phyloP scores from a whole-genome alignment of 2,888 invertebrate genomes.

The Acanthosoma haemorrhoidale region DNA sequence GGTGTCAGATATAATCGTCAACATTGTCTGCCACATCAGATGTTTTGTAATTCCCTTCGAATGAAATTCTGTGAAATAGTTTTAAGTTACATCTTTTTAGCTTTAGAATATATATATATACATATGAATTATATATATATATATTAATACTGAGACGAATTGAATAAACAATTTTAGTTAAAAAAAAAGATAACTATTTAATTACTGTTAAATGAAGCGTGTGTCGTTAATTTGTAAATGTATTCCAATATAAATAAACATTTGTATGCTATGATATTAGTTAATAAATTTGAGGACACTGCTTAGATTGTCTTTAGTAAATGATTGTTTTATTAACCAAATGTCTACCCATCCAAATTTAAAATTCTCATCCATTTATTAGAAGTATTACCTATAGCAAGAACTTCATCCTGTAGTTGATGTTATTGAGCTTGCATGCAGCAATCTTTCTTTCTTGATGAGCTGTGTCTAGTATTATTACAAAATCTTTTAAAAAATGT shows the following conservation, averaged over 20 bases:
- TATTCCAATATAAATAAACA: constrained; percentile 29
- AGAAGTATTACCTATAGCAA: no score
- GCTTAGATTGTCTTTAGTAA: constrained; percentile 18
- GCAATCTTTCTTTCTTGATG: no score
- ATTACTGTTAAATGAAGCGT: constrained; percentile 19
- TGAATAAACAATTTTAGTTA: constrained; percentile 20
- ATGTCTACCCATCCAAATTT: no score
- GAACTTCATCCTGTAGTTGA: no score
- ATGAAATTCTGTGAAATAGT: constrained; percentile 20
- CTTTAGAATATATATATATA: constrained; percentile 20
- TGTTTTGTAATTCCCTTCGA: constrained; percentile 26
- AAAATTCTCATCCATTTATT: no score
- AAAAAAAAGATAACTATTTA: constrained; percentile 23
- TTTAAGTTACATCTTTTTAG: constrained; percentile 24
- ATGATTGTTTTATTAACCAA: neutral
- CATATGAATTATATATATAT: constrained; percentile 11
- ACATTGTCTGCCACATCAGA: constrained; percentile 12
- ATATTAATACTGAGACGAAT: constrained; percentile 23
- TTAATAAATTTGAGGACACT: constrained; percentile 26
- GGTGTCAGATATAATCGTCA: constrained; percentile 12
- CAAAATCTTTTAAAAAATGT: no score
- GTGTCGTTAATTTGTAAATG: constrained; percentile 32
- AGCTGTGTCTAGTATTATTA: no score
- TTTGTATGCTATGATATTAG: constrained; percentile 28
- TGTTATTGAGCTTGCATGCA: no score